A percentile compares a stretch with the other conserved stretches of the same genome.
Conservation (phyloP, 1,140 invertebrate genomes). For the Papilio xuthus region DNA sequence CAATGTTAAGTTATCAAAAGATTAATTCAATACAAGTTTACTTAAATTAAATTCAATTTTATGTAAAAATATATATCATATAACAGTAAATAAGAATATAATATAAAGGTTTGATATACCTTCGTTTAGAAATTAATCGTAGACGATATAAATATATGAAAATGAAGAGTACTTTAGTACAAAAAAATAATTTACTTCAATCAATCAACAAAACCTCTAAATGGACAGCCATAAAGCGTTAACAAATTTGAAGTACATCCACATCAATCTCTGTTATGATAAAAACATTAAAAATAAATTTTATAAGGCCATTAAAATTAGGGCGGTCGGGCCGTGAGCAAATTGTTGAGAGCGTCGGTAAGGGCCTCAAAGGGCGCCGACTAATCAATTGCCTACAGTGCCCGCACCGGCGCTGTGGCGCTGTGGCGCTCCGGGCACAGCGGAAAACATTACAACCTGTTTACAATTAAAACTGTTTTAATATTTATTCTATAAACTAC, state of each 20-base stretch:
- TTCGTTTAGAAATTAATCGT: background rate
- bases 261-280: conserved; percentile 63
- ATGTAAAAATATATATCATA: background rate
- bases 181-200: conserved; percentile 26
- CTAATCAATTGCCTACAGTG: conserved; percentile 75
- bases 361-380: conserved; percentile 68
- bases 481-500: background rate
- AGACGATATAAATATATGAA: background rate
- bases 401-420: conserved; percentile 36
- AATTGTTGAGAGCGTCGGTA: conserved; percentile 76
- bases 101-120: too few species aligned
- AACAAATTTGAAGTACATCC: conserved; percentile 46
- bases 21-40: too few species aligned
- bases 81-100: too few species aligned
- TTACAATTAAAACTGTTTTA: conserved; percentile 15
- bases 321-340: conserved; percentile 77
- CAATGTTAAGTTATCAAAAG: too few species aligned
- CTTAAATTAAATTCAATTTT: background rate
- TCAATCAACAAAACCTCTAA: conserved; percentile 13
- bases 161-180: background rate
- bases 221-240: conserved; percentile 12
- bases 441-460: conserved; percentile 12
- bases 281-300: conserved; percentile 81
- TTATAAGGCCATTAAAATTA: conserved; percentile 81
- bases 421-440: background rate